Conservation (phyloP, 64 coral and sea anemone genomes). For the Acropora tenuis region DNA sequence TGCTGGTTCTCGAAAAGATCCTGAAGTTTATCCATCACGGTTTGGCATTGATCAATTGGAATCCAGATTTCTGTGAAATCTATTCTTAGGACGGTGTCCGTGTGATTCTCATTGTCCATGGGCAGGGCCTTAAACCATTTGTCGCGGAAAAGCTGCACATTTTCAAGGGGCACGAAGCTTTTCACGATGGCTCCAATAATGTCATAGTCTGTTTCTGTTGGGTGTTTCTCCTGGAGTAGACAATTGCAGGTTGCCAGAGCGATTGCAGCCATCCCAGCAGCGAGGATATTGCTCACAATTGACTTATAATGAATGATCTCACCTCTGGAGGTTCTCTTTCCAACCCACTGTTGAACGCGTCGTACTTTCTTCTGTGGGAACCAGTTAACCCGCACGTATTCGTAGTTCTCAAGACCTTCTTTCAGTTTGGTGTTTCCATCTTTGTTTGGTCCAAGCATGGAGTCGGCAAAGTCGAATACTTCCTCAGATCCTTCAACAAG, state of each 20-base stretch:
- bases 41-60: neutral
- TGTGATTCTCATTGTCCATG: slow-evolving; percentile 67
- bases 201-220: neutral
- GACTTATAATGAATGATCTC: slow-evolving; percentile 40
- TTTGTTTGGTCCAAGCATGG: slow-evolving; percentile 49
- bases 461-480: slow-evolving; percentile 47
- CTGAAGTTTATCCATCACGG: slow-evolving; percentile 58
- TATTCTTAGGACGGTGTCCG: slow-evolving; percentile 57
- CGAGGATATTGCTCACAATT: neutral
- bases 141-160: slow-evolving; percentile 45
- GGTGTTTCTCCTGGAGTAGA: slow-evolving; percentile 42
- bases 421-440: too few relatives aligned
- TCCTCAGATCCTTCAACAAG: slow-evolving; percentile 55
- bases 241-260: slow-evolving; percentile 34
- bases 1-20: slow-evolving; percentile 60
- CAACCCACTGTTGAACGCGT: slow-evolving; percentile 2
- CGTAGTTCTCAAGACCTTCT: neutral
- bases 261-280: slow-evolving; percentile 51
- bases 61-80: slow-evolving; percentile 89
- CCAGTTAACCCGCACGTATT: neutral
- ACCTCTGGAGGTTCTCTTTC: neutral
- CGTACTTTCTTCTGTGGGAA: slow-evolving; percentile 26
- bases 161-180: slow-evolving; percentile 27
- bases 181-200: slow-evolving; percentile 44
- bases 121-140: slow-evolving; percentile 65